phyloP scores from a whole-genome alignment of 2,888 invertebrate genomes.

The Eumacrocentrus americanus region DNA sequence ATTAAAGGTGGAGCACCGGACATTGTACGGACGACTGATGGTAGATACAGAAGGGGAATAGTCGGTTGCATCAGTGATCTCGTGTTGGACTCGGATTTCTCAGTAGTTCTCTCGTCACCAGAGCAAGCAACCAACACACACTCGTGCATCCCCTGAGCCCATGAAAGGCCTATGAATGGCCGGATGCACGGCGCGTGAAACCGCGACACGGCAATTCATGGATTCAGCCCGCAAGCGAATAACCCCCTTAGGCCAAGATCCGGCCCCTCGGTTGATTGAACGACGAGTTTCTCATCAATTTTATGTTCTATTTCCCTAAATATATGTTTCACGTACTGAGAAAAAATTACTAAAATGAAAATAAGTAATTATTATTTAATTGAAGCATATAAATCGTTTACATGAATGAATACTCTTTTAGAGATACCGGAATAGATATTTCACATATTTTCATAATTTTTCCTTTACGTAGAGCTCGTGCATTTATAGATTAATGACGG shows the following conservation, averaged over 20 bases:
- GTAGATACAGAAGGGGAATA: conserved; percentile 76
- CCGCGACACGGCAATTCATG: conserved; percentile 16
- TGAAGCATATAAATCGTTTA: too few species aligned
- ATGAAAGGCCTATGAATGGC: not conserved
- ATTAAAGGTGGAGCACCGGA: conserved; percentile 80
- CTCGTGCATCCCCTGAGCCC: conserved; percentile 57
- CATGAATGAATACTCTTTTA: too few species aligned
- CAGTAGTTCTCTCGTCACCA: conserved; percentile 73
- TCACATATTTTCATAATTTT: too few species aligned
- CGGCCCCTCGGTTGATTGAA: not conserved
- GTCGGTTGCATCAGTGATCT: conserved; percentile 85
- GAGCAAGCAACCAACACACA: conserved; percentile 70
- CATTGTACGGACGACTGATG: conserved; percentile 72
- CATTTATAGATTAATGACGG: not conserved
- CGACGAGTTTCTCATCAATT: not conserved
- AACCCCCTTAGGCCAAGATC: conserved; percentile 2
- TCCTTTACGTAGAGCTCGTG: too few species aligned
- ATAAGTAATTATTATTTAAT: too few species aligned
- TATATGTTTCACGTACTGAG: not conserved
- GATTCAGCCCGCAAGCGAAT: not conserved
- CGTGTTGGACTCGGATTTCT: conserved; percentile 79
- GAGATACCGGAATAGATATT: too few species aligned
- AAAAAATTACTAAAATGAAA: too few species aligned
- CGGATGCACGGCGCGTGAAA: conserved; percentile 11
- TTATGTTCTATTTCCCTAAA: not conserved